Conservation (phyloP, 2,888 invertebrate species). For the Erannis defoliaria region DNA sequence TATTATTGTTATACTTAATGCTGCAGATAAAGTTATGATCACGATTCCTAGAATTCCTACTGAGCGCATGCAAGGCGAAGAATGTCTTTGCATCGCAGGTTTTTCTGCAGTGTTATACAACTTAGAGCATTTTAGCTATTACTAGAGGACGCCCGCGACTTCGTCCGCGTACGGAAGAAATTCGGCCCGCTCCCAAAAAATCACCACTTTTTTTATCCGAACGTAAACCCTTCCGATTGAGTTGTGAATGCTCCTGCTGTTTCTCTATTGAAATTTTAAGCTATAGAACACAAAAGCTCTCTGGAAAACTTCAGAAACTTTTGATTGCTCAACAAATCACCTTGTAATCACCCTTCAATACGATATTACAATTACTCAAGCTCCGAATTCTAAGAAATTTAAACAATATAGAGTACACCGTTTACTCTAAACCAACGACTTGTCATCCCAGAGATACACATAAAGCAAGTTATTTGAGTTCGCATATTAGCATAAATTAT, state of each 20-base stretch:
- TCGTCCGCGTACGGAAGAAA: too few species aligned
- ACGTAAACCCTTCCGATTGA: too few species aligned
- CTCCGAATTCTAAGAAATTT: slow-evolving; percentile 4
- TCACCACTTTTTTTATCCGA: too few species aligned
- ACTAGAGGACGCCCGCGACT: too few species aligned
- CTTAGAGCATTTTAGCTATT: too few species aligned
- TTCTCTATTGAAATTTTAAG: slow-evolving; percentile 6
- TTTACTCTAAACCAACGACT: background rate
- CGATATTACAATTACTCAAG: slow-evolving; percentile 21
- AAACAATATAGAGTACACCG: slow-evolving; percentile 1
- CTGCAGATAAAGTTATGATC: background rate
- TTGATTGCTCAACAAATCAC: slow-evolving; percentile 10
- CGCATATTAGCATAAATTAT: too few species aligned
- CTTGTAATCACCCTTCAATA: slow-evolving; percentile 11
- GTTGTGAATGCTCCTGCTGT: too few species aligned
- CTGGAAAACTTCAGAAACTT: background rate
- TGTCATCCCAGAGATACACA: too few species aligned
- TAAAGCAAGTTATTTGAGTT: background rate
- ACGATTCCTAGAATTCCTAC: background rate
- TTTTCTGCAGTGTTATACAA: too few species aligned
- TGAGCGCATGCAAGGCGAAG: too few species aligned
- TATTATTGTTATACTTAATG: background rate
- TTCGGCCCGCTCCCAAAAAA: too few species aligned
- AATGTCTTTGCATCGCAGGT: too few species aligned
- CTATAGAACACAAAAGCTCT: slow-evolving; percentile 3